phyloP scores from a whole-genome alignment of 1,140 invertebrate species.

The Drosophila neocordata region DNA sequence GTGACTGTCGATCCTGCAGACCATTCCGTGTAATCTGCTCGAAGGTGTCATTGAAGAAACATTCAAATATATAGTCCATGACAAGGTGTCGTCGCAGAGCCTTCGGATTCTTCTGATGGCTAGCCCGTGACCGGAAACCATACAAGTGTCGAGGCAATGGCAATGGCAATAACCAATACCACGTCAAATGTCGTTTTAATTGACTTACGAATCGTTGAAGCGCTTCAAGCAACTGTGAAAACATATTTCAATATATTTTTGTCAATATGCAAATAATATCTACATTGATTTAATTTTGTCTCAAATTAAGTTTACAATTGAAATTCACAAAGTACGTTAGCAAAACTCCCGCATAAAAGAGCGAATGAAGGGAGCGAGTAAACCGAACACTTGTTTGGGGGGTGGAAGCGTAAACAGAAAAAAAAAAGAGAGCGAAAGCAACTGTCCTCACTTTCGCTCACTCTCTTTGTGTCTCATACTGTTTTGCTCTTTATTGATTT shows the following conservation, averaged over 20 bases:
- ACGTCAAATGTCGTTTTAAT: conserved; percentile 70
- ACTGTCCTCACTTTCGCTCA: not conserved
- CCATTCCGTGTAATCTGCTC: conserved; percentile 75
- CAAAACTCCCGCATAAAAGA: conserved; percentile 36
- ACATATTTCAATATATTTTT: conserved; percentile 37
- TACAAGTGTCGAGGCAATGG: conserved; percentile 54
- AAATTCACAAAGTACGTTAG: conserved; percentile 31
- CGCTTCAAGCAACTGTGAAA: conserved; percentile 58
- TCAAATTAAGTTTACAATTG: conserved; percentile 8
- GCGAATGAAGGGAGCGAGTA: conserved; percentile 26
- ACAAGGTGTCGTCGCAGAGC: conserved; percentile 46
- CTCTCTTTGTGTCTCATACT: conserved; percentile 24
- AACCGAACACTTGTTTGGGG: not conserved
- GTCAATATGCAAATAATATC: not conserved
- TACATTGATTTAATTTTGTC: not conserved
- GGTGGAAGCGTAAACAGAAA: conserved; percentile 10
- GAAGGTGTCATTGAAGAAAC: conserved; percentile 81
- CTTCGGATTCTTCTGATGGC: conserved; percentile 44
- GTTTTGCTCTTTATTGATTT: conserved; percentile 62
- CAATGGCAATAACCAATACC: conserved; percentile 51
- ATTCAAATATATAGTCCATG: conserved; percentile 82
- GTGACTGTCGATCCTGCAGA: conserved; percentile 73
- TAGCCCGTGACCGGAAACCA: conserved; percentile 55
- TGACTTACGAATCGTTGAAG: conserved; percentile 65
- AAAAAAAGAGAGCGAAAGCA: conserved; percentile 8